These are phyloP conservation scores for Rutilus rutilus DNA, from an alignment of 2,113 vertebrate species.

Conservation along the genomic window DNA sequence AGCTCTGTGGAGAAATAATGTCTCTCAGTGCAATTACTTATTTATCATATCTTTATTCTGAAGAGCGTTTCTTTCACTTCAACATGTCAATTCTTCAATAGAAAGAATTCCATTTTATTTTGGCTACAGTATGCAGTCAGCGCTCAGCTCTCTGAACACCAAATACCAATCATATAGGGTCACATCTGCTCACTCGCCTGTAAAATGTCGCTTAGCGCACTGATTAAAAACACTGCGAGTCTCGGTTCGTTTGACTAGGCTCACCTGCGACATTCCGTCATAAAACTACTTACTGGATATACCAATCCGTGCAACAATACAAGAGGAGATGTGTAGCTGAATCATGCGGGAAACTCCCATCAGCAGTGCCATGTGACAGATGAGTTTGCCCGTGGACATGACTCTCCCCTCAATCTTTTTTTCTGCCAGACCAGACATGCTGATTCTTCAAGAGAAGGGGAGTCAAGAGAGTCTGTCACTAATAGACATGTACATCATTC, in stretches of 20 bases:
- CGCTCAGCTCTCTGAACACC: neutral
- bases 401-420: neutral
- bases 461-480: constrained; percentile 38
- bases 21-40: constrained; percentile 55
- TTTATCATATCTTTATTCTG: constrained; percentile 48
- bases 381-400: neutral
- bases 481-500: constrained; percentile 30
- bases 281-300: constrained; percentile 2
- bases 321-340: constrained; percentile 20
- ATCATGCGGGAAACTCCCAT: constrained; percentile 6
- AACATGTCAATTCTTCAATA: no score
- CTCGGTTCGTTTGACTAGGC: constrained; percentile 20
- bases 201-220: neutral
- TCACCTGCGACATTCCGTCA: constrained; percentile 29
- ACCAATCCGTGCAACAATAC: neutral
- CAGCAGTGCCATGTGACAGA: neutral
- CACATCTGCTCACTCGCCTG: neutral
- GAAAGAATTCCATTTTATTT: constrained; percentile 31
- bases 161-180: neutral
- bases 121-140: neutral
- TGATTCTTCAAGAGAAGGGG: constrained; percentile 20
- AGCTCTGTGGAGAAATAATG: constrained; percentile 40
- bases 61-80: constrained; percentile 18
- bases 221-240: constrained; percentile 3
- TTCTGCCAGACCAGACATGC: neutral